Evolutionary conservation across 2,797 vertebrate species (phyloP).

Genomic region (Acanthornis magna): DNA sequence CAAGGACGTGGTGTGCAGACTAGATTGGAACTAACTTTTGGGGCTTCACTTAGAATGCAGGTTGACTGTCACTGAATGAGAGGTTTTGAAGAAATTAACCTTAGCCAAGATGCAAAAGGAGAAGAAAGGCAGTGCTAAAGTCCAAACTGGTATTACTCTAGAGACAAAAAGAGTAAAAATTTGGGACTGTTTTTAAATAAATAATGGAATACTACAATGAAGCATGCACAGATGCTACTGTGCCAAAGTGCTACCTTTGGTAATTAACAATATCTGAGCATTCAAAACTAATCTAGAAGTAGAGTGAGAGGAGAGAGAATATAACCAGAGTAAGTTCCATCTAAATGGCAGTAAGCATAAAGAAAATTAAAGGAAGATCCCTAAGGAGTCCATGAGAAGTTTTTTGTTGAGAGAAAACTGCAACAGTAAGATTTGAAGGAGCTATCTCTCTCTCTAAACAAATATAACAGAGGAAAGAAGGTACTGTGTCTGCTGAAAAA

Average conservation of each 20-base stretch:
- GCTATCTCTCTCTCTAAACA: background rate
- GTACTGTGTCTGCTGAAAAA: background rate
- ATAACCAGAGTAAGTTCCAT: background rate
- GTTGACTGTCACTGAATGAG: background rate
- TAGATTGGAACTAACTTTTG: background rate
- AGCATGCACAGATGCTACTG: background rate
- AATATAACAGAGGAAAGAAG: background rate
- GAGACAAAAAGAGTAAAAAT: background rate
- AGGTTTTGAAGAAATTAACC: background rate
- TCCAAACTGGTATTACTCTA: background rate
- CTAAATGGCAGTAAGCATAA: background rate
- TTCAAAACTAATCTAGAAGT: background rate
- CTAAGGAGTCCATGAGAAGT: background rate
- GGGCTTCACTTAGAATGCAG: background rate
- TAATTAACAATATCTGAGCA: background rate
- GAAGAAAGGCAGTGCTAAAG: background rate
- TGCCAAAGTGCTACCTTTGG: background rate
- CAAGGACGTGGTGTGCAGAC: background rate
- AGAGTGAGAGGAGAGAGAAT: background rate
- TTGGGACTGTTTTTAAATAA: background rate
- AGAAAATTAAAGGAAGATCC: background rate
- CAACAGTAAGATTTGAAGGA: background rate
- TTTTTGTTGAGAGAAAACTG: background rate
- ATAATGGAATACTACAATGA: conserved; percentile 16
- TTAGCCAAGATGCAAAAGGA: background rate